Evolutionary conservation across 1,140 invertebrate genomes (phyloP).

Genomic region (Pseudomyrmex pallidus): DNA sequence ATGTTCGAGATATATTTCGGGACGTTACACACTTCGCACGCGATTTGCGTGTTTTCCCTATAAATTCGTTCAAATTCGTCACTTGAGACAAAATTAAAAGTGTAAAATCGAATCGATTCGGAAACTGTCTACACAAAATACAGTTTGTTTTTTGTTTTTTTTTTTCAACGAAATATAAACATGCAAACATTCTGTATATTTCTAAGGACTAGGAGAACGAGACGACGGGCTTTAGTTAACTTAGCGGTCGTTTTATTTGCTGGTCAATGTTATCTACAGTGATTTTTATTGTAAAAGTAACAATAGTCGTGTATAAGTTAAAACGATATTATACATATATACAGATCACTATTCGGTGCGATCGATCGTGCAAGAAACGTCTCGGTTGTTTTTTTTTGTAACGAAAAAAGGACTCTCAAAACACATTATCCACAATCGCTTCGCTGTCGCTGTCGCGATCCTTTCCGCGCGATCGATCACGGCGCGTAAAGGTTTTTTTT

Average conservation of each 20-base stretch:
- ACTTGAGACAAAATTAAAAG: neutral
- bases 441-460: slow-evolving; percentile 29
- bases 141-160: too few relatives aligned
- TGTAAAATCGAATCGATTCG: neutral
- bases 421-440: neutral
- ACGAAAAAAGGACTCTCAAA: slow-evolving; percentile 7
- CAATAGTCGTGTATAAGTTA: slow-evolving; percentile 81
- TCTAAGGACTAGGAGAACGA: slow-evolving; percentile 46
- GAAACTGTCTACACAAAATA: neutral
- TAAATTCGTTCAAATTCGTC: neutral
- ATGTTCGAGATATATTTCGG: neutral
- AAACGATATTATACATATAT: slow-evolving; percentile 83
- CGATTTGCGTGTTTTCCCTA: neutral
- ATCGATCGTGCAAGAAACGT: slow-evolving; percentile 41
- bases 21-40: neutral
- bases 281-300: slow-evolving; percentile 83
- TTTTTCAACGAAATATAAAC: too few relatives aligned
- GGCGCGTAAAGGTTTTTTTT: neutral
- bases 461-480: slow-evolving; percentile 3
- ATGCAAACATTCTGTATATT: neutral
- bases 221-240: slow-evolving; percentile 65
- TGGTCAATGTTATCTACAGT: slow-evolving; percentile 81
- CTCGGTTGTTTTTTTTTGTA: neutral
- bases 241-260: slow-evolving; percentile 78
- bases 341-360: slow-evolving; percentile 66